These are phyloP conservation scores for Menidia beryllina DNA, from an alignment of 2,113 vertebrate species.

Conservation along the genomic window DNA sequence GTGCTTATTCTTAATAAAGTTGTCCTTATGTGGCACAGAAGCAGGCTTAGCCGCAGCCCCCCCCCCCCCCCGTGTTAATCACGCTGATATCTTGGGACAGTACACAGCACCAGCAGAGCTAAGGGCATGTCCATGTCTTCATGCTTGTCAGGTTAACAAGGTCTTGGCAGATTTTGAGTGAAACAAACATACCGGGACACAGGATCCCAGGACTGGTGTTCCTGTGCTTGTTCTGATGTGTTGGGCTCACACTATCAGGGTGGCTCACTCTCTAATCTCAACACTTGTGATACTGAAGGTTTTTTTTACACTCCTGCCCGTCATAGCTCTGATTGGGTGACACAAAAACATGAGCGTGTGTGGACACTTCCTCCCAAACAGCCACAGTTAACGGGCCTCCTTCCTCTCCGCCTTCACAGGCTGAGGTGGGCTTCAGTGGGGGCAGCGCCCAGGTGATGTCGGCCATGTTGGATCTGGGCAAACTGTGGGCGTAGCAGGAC, in stretches of 20 bases:
- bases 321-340: constrained; percentile 43
- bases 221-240: neutral
- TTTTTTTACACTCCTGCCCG: constrained; percentile 27
- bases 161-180: no score
- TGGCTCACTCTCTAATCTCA: constrained; percentile 30
- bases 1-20: no score
- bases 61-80: no score
- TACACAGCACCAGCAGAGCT: no score
- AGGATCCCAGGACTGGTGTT: neutral
- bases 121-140: no score
- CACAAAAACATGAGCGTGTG: constrained; percentile 10
- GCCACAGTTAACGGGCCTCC: neutral
- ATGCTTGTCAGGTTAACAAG: no score
- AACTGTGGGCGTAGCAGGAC: neutral
- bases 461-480: neutral
- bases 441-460: neutral
- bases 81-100: no score
- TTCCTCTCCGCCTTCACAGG: neutral
- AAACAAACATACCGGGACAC: no score
- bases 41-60: no score
- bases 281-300: constrained; percentile 44
- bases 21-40: no score
- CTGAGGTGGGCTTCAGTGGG: no score
- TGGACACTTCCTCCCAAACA: constrained; percentile 6
- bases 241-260: constrained; percentile 24